Base-by-base conservation (phyloP, 2,888 invertebrate genomes). In the Seira musarum region DNA sequence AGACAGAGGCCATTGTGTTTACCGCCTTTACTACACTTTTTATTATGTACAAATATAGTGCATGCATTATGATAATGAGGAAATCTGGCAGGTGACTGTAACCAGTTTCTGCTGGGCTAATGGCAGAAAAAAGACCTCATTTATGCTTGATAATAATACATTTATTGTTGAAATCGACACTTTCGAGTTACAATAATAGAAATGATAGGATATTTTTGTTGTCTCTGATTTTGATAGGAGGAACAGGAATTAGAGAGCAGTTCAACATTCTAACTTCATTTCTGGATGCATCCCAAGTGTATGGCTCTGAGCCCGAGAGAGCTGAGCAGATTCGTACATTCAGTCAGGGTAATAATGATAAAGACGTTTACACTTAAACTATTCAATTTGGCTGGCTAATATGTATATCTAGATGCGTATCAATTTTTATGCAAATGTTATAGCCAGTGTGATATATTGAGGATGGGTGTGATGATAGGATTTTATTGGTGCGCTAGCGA, bases 251-350 rank as follows among this genome's bases (percentile, higher is more conserved):
- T 19, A 70, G 87, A 21, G 87, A 87, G 68, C 86, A 86, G 72
- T 80, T 86, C 68, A 87, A 87, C 60, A 83, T 85, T 67, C 73
- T 85, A 46, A 87, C 87, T 10, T 81, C 87, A 21, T 87, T 77
- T 67, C 70, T 84, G 25, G 87, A 87, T 73, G 85, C 85, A 1
- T 85, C 85, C 17, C 82, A 85, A 60, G 85, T 87, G 8, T 87
- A 87, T 24, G 87, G 87, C 1, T 86, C 86, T 10, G 85, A 85
- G 13, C 68, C 77, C 8, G 80, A 81, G 25, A 71, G 85, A 65
- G 84, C 77, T 22, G 49, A 68, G 1, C 85, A 86, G 69, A 61
- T 87, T 5, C 73, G 87, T 19, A 81, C 78, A 5, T 79, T 73
- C 49, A 35, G 46, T 2, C 66, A 80, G 70, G 81, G 81, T 81